Evolutionary conservation across 2,113 vertebrate species (phyloP).

Genomic region (Orthonyx spaldingii): DNA sequence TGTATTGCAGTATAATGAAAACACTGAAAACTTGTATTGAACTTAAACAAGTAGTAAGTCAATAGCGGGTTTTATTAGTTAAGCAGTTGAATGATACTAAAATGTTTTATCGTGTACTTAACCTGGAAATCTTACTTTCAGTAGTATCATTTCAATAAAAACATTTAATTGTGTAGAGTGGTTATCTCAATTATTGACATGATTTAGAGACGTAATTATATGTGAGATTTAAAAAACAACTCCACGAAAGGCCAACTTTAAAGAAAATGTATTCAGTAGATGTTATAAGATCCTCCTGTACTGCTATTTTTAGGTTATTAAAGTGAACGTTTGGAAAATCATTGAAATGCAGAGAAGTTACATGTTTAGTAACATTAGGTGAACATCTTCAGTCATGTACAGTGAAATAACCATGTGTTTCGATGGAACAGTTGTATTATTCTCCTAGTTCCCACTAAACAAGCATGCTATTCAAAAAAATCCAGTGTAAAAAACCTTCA

Average conservation of each 20-base stretch:
- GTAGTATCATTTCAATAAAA: not conserved
- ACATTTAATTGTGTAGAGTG: not conserved
- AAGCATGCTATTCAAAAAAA: not conserved
- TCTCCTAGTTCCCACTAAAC: not conserved
- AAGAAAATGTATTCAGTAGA: not conserved
- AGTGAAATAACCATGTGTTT: not conserved
- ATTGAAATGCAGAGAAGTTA: not conserved
- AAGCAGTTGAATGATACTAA: not conserved
- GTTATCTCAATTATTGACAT: not conserved
- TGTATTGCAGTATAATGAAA: not conserved
- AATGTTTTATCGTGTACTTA: not conserved
- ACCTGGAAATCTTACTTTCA: not conserved
- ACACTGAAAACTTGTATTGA: not conserved
- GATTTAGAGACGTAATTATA: not conserved
- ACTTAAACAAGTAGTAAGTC: not conserved
- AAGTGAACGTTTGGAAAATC: too few species aligned
- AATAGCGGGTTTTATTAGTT: not conserved
- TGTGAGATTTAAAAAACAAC: not conserved
- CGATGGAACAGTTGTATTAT: not conserved
- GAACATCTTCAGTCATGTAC: not conserved
- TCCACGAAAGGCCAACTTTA: not conserved
- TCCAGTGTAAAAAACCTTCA: not conserved
- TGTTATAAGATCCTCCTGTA: not conserved
- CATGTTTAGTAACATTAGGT: not conserved
- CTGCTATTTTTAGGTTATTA: too few species aligned